Conservation (phyloP, 2,888 invertebrate genomes). For the Tinea trinotella region DNA sequence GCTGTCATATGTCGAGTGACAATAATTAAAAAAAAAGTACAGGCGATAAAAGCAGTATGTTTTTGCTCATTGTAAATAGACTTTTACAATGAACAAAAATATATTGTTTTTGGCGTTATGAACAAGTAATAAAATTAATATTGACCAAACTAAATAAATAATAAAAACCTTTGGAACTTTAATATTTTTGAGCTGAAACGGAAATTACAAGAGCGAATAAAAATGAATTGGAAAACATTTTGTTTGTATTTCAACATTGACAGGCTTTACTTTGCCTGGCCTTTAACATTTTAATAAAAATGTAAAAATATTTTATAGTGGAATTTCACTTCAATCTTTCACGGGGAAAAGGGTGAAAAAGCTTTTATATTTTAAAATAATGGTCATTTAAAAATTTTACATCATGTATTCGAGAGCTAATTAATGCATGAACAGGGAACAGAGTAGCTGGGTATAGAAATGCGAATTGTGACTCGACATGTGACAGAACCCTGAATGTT, state of each 20-base stretch:
- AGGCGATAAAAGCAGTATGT: no score
- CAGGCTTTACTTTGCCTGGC: background rate
- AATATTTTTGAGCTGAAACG: conserved; percentile 3
- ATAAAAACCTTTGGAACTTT: background rate
- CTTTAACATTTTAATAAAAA: background rate
- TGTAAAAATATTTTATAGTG: background rate
- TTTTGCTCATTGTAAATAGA: no score
- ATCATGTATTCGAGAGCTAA: background rate
- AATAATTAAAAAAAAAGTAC: no score
- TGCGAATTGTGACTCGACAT: no score
- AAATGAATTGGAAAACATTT: background rate
- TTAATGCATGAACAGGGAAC: background rate
- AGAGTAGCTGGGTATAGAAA: background rate
- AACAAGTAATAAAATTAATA: no score
- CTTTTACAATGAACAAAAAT: no score
- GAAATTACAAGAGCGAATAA: conserved; percentile 1
- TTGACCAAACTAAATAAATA: background rate
- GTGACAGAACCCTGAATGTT: no score
- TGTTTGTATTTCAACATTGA: background rate
- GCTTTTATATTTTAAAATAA: background rate
- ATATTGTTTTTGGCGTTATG: no score
- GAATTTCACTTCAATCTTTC: no score
- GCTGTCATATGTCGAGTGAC: no score
- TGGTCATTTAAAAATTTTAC: background rate
- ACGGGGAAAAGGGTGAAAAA: background rate